Percentiles rank a stretch among this genome's conserved stretches.
phyloP scores from a whole-genome alignment of 2,888 invertebrate genomes.

The Drosophila buzzatii region DNA sequence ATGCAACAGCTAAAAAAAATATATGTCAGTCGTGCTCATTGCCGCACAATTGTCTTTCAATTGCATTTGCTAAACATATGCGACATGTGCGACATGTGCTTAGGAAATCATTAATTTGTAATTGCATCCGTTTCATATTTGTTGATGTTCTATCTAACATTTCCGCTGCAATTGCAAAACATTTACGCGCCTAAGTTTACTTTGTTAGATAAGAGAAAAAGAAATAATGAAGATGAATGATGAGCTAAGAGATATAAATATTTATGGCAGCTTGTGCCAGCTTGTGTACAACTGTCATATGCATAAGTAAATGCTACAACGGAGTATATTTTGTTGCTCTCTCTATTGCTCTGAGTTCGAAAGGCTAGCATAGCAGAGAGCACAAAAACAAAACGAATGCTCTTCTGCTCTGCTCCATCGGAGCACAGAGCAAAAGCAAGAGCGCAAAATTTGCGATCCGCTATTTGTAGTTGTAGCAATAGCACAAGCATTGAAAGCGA shows the following conservation, averaged over 20 bases:
- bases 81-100: conserved; percentile 6
- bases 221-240: background rate
- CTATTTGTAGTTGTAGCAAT: no score
- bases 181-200: conserved; percentile 12
- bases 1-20: background rate
- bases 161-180: conserved; percentile 47
- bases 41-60: conserved; percentile 24
- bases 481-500: no score
- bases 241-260: background rate
- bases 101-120: conserved; percentile 49
- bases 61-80: conserved; percentile 7
- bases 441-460: no score
- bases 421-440: no score
- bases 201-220: background rate
- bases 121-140: conserved; percentile 52
- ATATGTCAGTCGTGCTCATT: conserved; percentile 4
- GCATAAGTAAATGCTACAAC: no score
- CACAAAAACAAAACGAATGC: no score
- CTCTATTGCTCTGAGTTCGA: no score
- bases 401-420: no score
- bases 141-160: conserved; percentile 26
- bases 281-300: no score
- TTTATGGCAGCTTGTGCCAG: background rate
- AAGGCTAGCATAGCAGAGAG: no score
- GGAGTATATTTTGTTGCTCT: no score